Evolutionary conservation across 2,888 invertebrate genomes (phyloP).

Genomic region (Parasteatoda lunata): DNA sequence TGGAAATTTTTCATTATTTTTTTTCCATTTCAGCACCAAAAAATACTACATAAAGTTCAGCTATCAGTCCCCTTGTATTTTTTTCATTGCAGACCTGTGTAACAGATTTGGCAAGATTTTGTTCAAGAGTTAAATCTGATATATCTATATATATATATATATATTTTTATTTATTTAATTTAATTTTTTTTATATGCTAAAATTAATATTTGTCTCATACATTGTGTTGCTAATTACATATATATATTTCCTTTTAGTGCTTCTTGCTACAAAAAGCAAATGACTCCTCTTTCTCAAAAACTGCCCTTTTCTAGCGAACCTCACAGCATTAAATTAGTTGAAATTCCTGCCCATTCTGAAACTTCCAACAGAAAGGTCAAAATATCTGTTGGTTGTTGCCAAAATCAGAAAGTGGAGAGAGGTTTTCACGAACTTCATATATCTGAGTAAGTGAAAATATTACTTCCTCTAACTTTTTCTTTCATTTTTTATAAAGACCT

Average conservation of each 20-base stretch:
- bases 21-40: no score
- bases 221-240: background rate
- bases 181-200: background rate
- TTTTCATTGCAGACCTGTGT: no score
- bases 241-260: slow-evolving; percentile 77
- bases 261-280: slow-evolving; percentile 83
- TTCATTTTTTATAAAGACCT: no score
- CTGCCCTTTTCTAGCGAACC: slow-evolving; percentile 76
- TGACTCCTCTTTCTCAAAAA: slow-evolving; percentile 79
- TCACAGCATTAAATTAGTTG: slow-evolving; percentile 88
- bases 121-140: background rate
- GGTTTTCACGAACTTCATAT: slow-evolving; percentile 80
- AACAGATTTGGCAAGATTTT: no score
- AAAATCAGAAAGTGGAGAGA: slow-evolving; percentile 74
- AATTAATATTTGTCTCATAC: background rate
- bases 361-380: slow-evolving; percentile 78
- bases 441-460: slow-evolving; percentile 74
- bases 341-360: slow-evolving; percentile 81
- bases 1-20: no score
- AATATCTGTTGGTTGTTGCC: slow-evolving; percentile 78
- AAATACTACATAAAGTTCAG: no score
- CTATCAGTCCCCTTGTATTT: no score
- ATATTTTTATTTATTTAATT: background rate
- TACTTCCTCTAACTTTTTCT: no score
- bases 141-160: background rate